Base-by-base conservation (phyloP, 2,888 invertebrate genomes). In the Platycheirus albimanus region DNA sequence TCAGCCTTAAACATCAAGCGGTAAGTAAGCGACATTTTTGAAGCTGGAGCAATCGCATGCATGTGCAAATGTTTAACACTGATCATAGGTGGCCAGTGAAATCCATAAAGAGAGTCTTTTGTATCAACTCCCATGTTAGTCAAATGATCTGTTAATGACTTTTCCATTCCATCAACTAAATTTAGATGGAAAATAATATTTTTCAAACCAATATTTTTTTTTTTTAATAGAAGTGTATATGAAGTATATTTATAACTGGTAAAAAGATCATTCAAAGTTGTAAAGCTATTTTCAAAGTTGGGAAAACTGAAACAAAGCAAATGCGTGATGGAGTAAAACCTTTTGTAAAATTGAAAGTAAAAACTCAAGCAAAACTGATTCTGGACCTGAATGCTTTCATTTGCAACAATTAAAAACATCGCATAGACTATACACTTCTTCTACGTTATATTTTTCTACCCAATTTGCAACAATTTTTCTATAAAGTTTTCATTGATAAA, bases 51-150 rank as follows among this genome's bases (percentile, higher is more conserved):
- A 66, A 98, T 97, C 0, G 94, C 93, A 87, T 98, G 98, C 71
- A 98, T 91, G 89, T 98, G 98, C 11, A 90, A 83, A 90, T 98
- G 98, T 52, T 91, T 90, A 0, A 98, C 93, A 0, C 95, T 94
- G 75, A 95, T 94, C 90, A 97, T 97, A 0, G 98, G 98, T 0
- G 98, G 98, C 95, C 96, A 95, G 89, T 98, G 98, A 88, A 97
- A 98, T 0, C 98, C 98, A 47, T 94, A 91, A 54, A 94, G 91
- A 13, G 92, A 91, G 71, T 92, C 92, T 0, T 90, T 88, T 0
- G 89, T 52, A 0, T 90, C 86, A 0, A 92, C 90, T n/a, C 92
- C 92, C 81, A 92, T 91, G n/a, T 92, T 91, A 0, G 86, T 79
- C 1, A 94, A 86, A 19, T 92, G 86, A 1, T 91, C 89, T 52